Evolutionary conservation across 2,797 vertebrate species (phyloP), one percentile per base, ranked within the genome.

Genomic region (Xiphorhynchus erythropygius): DNA sequence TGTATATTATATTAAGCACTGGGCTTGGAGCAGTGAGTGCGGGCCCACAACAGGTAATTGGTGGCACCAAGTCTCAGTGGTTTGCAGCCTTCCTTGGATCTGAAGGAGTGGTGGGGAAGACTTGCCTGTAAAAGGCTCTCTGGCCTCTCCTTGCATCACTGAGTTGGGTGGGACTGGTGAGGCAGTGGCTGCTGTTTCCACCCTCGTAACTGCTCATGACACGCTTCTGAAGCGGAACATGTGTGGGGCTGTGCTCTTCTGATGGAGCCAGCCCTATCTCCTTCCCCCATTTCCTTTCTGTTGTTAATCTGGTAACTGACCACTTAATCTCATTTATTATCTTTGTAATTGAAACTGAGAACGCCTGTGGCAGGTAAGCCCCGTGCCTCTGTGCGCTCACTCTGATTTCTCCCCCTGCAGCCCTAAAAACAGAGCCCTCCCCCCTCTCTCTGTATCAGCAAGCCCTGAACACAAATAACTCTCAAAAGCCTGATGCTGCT

Each of bases 281-380:
- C 64, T 67, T 89, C 64, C 35, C 46, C 53, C 16, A 8, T 79
- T 95, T 94, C 95, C 93, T 93, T 92, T 95, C 84, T 62, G 33
- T 32, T 7, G 33, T 78, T 97, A 96, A 96, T 96, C 93, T 94
- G 80, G 90, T 97, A 95, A 96, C 95, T 83, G 95, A 68, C 90
- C 92, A 79, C 92, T 97, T 96, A 94, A 94, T 10, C 46, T 5
- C 91, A 42, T 94, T 96, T 95, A 90, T 96, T 95, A 93, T 78
- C 87, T 92, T 44, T 75, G 70, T 97, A 95, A 95, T 89, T 96
- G 95, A 97, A 94, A 82, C 92, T 84, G 91, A 92, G 95, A 94
- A 96, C 33, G 93, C 89, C 92, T 39, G 44, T 82, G 87, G 96
- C 96, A 96, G 97, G 96, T 97, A 94, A 96, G 70, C 93, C 95